Conservation (phyloP, 2,113 vertebrate genomes). For the Myrmecophaga tridactyla region DNA sequence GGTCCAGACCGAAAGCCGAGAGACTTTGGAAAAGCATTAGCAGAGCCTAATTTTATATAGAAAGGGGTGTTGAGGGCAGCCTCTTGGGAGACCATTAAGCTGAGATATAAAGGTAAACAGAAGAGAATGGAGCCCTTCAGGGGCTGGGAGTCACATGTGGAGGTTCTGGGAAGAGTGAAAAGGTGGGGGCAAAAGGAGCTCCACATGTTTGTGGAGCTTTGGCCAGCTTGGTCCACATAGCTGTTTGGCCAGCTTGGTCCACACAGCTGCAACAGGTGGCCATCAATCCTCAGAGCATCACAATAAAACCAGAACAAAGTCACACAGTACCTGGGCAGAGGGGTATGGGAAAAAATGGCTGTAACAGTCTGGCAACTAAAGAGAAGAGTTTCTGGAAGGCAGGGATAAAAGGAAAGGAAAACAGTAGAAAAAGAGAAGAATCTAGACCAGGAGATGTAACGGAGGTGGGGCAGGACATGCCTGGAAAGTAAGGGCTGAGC, state of each 20-base stretch:
- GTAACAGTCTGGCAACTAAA: not conserved
- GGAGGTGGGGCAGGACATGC: not conserved
- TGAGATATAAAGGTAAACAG: not conserved
- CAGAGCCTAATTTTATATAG: not conserved
- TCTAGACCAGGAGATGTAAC: not conserved
- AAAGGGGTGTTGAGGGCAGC: too few relatives aligned
- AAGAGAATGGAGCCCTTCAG: not conserved
- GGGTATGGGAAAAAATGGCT: not conserved
- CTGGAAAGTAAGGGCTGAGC: not conserved
- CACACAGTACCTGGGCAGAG: accelerated
- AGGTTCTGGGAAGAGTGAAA: not conserved
- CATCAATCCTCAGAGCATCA: not conserved
- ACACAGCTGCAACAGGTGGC: not conserved
- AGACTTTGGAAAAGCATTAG: not conserved
- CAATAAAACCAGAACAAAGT: not conserved
- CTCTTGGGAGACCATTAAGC: not conserved
- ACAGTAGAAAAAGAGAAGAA: not conserved
- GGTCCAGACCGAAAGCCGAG: not conserved
- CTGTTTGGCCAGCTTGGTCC: not conserved
- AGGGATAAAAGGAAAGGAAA: not conserved
- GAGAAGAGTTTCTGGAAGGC: not conserved
- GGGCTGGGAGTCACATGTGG: accelerated
- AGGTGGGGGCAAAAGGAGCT: not conserved
- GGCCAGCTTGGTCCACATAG: not conserved
- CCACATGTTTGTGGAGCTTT: too few relatives aligned